A percentile compares a stretch with the other conserved stretches of the same genome.
phyloP scores from a whole-genome alignment of 37 sponge, comb jelly and placozoan species.

The Agelas oroides region DNA sequence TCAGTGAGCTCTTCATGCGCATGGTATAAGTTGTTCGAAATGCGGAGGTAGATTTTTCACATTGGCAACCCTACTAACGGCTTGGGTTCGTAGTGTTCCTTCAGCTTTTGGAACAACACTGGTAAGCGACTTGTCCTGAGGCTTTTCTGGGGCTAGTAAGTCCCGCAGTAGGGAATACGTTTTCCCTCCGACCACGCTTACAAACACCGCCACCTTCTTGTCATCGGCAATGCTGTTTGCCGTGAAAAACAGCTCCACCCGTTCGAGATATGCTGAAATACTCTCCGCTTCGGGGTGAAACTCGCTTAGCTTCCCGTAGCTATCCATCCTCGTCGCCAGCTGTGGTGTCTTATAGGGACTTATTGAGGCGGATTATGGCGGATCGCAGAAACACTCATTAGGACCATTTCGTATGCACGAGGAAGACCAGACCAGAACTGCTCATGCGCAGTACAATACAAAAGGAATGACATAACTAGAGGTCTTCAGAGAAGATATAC shows the following conservation, averaged over 20 bases:
- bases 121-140: background rate
- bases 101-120: background rate
- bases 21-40: no score
- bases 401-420: no score
- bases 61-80: no score
- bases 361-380: no score
- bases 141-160: background rate
- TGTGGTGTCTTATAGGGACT: no score
- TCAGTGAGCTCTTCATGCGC: no score
- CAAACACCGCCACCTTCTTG: slow-evolving; percentile 14
- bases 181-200: background rate
- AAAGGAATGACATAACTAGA: no score
- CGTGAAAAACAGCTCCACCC: background rate
- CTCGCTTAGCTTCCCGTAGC: background rate
- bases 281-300: background rate
- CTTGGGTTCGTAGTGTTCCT: slow-evolving; percentile 14
- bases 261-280: slow-evolving; percentile 2
- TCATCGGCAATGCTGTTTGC: background rate
- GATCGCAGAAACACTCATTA: no score
- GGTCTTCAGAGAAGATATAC: no score
- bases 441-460: no score
- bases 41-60: no score
- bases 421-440: no score
- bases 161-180: background rate
- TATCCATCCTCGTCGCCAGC: slow-evolving; percentile 10